Base-by-base conservation (phyloP, 2,797 vertebrate genomes). In the Halcyon smyrnensis region DNA sequence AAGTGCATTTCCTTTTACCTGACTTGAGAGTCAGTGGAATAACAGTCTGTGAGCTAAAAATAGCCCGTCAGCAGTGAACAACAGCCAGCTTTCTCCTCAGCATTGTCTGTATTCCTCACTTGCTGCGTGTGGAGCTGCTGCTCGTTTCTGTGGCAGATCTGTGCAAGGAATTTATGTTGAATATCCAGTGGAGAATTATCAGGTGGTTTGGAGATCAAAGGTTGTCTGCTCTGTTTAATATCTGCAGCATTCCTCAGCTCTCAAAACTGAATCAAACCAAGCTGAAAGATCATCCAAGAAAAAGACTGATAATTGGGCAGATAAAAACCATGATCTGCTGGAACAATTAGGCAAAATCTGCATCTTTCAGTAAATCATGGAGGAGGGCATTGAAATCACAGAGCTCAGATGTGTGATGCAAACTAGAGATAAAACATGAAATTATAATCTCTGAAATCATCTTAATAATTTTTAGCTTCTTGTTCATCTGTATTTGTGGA, bases 1-100 rank as follows among this genome's bases (percentile, higher is more conserved):
- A 92, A 87, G 57, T 93, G 68, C 45, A 24, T 89, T 93, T 96
- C 94, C 82, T 93, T 95, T 89, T 92, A 96, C 96, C 91, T 95
- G 23, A 92, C 90, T 92, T 89, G 81, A 81, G 64, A 34, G 70
- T 84, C 70, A 23, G 91, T 79, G 91, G 84, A 95, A 95, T 93
- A 96, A 74, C 57, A 96, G 88, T 27, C 77, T 92, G 80, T 92
- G 80, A 90, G 70, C 93, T 89, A 95, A 97, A 97, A 97, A 97
- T 95, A 97, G 37, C 25, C 53, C 4, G 2, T 84, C 67, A 91
- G 75, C 9, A 4, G 85, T 6, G n/a, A 94, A 89, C 70, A 91
- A 59, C 84, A 95, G 87, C 76, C 65, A 60, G 74, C 57, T 92
- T 90, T 83, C 56, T 92, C 43, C 74, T 76, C 0, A 0, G 9